These are phyloP conservation scores for Cydia splendana DNA, from an alignment of 1,140 invertebrate species.

Conservation along the genomic window DNA sequence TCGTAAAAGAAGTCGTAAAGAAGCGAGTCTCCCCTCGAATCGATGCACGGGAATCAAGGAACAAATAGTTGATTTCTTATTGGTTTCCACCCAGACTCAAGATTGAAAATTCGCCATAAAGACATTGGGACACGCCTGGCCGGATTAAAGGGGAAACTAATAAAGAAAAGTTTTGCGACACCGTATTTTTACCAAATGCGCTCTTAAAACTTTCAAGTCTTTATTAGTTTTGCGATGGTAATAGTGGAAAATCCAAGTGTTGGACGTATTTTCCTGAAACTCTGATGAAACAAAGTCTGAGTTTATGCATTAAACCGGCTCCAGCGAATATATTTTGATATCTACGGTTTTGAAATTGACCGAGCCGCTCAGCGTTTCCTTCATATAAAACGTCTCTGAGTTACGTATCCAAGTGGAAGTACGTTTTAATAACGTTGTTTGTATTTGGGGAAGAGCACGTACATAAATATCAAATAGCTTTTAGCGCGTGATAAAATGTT, in stretches of 20 bases:
- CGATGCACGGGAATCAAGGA: slow-evolving; percentile 73
- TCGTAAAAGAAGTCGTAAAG: slow-evolving; percentile 79
- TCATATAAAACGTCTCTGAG: slow-evolving; percentile 26
- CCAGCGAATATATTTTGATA: slow-evolving; percentile 38
- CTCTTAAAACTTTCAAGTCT: slow-evolving; percentile 73
- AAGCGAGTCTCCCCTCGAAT: slow-evolving; percentile 68
- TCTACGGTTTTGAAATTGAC: slow-evolving; percentile 28
- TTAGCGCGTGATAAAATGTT: slow-evolving; percentile 49
- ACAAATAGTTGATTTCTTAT: slow-evolving; percentile 80
- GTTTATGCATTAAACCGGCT: slow-evolving; percentile 49
- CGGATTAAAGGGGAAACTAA: slow-evolving; percentile 77
- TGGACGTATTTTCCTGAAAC: slow-evolving; percentile 51
- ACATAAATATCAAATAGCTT: slow-evolving; percentile 48
- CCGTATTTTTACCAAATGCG: slow-evolving; percentile 76
- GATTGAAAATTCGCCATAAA: slow-evolving; percentile 79
- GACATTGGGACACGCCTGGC: slow-evolving; percentile 77
- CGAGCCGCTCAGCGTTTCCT: not conserved
- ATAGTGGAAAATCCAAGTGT: slow-evolving; percentile 56
- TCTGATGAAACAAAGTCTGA: slow-evolving; percentile 14
- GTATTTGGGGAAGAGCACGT: slow-evolving; percentile 32
- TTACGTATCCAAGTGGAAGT: slow-evolving; percentile 33
- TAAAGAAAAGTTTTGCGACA: slow-evolving; percentile 79
- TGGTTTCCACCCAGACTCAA: slow-evolving; percentile 75
- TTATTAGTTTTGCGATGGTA: slow-evolving; percentile 68
- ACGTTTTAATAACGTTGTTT: slow-evolving; percentile 43